Evolutionary conservation across 1,140 invertebrate species (phyloP), one percentile per base, ranked within the genome.

Genomic region (Lepidurus arcticus): DNA sequence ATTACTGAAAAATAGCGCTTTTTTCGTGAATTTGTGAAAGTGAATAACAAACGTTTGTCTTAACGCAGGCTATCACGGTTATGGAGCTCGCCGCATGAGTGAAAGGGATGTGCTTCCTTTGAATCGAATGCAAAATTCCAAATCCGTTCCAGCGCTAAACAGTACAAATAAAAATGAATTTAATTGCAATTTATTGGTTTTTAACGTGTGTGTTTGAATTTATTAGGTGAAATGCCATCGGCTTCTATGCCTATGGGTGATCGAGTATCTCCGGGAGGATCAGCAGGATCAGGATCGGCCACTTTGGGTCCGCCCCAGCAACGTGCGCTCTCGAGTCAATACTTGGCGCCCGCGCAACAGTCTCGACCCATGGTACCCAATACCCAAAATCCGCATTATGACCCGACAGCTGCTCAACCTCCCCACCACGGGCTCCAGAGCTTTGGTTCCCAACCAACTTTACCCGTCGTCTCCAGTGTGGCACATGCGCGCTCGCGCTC

Each of bases 21-120:
- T 34, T 34, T 4, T 34, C 34, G 34, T 34, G 34, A 34, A 34
- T 4, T 34, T 34, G 34, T 34, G 34, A 3, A 34, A 34, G 4
- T 34, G 34, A 34, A 34, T 34, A 34, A 34, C 34, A 34, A 34
- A 1, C 53, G 21, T 65, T 65, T 16, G 6, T 65, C n/a, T 6
- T 21, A n/a, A 7, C 21, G 16, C 53, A 65, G 53, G 53, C 53
- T 65, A 65, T 65, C 53, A 13, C 53, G 53, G 75, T 74, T 73
- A 74, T 83, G 91, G 91, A 86, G 90, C 91, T 82, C 90, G 93
- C 83, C 89, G 93, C 83, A 93, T 94, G 90, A 95, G 93, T 84
- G 94, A 95, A 87, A 89, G 93, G 82, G 93, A 95, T 88, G 87
- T 95, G 83, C 89, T 90, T 80, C 92, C 92, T 80, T 87, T 90